These are phyloP conservation scores for Catharus minimus DNA, from an alignment of 2,113 vertebrate genomes.

Conservation along the genomic window DNA sequence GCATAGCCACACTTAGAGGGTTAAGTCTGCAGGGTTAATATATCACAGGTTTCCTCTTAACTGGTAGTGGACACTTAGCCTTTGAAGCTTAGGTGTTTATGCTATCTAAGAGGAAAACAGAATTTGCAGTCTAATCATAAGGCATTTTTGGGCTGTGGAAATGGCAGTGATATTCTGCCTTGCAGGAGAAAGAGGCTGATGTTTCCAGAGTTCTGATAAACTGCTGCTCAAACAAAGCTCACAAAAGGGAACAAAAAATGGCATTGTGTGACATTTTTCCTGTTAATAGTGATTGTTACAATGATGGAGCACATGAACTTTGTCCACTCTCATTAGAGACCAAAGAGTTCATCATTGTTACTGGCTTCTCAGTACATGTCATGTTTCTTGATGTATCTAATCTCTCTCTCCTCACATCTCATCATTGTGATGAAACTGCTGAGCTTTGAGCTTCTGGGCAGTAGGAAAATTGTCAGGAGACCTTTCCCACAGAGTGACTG, in stretches of 20 bases:
- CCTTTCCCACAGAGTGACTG: neutral
- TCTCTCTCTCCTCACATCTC: neutral
- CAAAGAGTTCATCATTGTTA: neutral
- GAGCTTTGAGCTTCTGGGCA: neutral
- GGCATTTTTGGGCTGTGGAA: neutral
- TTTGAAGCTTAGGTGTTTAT: neutral
- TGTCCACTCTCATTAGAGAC: neutral
- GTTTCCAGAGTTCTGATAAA: conserved; percentile 16
- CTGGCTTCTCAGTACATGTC: neutral
- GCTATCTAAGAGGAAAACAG: neutral
- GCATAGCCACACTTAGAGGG: neutral
- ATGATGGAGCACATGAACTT: neutral
- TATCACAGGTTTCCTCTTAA: neutral
- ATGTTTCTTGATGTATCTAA: neutral
- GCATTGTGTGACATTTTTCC: neutral
- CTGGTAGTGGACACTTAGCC: neutral
- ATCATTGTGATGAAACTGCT: neutral
- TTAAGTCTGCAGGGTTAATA: neutral
- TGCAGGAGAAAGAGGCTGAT: neutral
- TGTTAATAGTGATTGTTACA: neutral
- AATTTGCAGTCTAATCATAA: neutral
- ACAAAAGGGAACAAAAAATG: conserved; percentile 1
- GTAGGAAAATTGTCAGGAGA: neutral
- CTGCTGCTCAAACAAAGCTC: neutral
- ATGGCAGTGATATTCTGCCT: neutral